Evolutionary conservation across 2,888 invertebrate genomes (phyloP).

Genomic region (Mesorhabditis belari): DNA sequence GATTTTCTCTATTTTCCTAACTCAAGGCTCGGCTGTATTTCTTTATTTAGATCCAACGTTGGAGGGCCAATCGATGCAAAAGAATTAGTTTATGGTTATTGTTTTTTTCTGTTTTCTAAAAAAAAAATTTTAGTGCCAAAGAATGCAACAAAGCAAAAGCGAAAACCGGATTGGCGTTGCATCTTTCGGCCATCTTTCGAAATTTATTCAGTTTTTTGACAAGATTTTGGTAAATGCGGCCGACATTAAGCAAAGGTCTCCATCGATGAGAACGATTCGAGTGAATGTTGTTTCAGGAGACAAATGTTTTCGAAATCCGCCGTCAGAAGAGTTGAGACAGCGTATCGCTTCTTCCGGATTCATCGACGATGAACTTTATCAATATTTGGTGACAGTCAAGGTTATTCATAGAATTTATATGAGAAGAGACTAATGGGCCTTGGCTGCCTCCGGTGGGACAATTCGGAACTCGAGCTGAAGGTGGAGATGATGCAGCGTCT

Average conservation of each 20-base stretch:
- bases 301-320: neutral
- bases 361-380: constrained; percentile 20
- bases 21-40: no score
- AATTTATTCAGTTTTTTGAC: no score
- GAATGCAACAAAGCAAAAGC: constrained; percentile 84
- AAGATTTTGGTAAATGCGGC: no score
- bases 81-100: no score
- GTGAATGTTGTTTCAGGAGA: neutral
- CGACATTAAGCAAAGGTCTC: constrained; percentile 94
- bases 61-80: no score
- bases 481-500: constrained; percentile 92
- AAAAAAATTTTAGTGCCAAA: neutral
- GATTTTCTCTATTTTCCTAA: no score
- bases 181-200: constrained; percentile 80
- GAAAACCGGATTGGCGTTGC: constrained; percentile 84
- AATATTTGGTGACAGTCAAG: constrained; percentile 2
- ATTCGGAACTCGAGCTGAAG: constrained; percentile 77
- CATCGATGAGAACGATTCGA: constrained; percentile 69
- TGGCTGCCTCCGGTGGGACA: constrained; percentile 78
- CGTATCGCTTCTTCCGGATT: constrained; percentile 15
- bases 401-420: neutral
- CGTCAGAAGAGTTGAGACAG: no score
- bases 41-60: no score
- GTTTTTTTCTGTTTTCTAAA: no score
- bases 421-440: constrained; percentile 92